phyloP scores from a whole-genome alignment of 35 echinoderm and acorn worm genomes.

The Ptychodera flava region DNA sequence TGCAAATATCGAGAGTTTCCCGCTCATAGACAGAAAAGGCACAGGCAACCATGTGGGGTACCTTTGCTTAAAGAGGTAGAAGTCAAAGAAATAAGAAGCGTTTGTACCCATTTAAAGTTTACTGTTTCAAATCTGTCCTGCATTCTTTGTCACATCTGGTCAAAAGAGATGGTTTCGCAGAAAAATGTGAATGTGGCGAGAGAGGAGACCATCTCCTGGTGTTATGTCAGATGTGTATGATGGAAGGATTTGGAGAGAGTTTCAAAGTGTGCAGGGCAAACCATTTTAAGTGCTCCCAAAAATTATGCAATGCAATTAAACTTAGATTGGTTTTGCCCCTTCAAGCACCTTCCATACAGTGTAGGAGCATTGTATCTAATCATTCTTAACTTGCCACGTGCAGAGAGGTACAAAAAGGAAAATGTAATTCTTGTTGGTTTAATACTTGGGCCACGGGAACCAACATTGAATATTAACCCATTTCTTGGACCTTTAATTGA shows the following conservation, averaged over 20 bases:
- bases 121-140: background rate
- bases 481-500: background rate
- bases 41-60: background rate
- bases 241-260: background rate
- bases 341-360: background rate
- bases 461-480: background rate
- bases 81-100: background rate
- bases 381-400: background rate
- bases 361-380: background rate
- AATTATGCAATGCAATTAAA: background rate
- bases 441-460: background rate
- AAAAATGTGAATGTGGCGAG: background rate
- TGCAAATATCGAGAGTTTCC: background rate
- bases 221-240: background rate
- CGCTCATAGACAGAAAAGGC: background rate
- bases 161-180: background rate
- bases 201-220: background rate
- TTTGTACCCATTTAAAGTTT: background rate
- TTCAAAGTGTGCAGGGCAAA: background rate
- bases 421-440: background rate
- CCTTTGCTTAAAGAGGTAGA: background rate
- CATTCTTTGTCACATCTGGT: background rate
- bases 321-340: background rate
- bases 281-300: background rate
- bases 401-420: background rate